Conservation (phyloP, 2,113 vertebrate genomes). For the Heptranchias perlo region DNA sequence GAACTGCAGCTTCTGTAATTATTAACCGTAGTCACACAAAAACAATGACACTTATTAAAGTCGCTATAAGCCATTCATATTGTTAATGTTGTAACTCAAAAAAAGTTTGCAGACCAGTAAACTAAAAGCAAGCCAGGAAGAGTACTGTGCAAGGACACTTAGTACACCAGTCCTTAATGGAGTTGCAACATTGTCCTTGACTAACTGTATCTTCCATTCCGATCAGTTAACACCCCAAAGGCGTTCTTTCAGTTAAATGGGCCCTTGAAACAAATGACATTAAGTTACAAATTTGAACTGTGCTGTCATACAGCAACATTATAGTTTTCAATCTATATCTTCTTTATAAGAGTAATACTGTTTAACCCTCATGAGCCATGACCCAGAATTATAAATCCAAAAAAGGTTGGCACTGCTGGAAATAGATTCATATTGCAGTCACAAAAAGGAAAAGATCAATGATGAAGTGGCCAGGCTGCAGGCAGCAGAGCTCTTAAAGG, state of each 20-base stretch:
- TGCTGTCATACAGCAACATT: constrained; percentile 4
- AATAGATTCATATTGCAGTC: constrained; percentile 3
- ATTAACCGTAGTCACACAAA: background rate
- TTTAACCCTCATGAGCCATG: background rate
- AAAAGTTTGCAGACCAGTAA: background rate
- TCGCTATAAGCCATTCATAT: background rate
- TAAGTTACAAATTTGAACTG: background rate
- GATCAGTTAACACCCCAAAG: background rate
- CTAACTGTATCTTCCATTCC: background rate
- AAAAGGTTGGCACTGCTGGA: background rate
- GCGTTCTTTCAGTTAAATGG: background rate
- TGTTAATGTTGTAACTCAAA: background rate
- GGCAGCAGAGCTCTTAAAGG: constrained; percentile 51
- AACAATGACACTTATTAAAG: background rate
- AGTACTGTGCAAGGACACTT: background rate
- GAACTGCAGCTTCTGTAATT: background rate
- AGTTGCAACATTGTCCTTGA: background rate
- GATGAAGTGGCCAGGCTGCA: background rate
- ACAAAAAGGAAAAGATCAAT: background rate
- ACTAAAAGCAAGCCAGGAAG: constrained; percentile 3
- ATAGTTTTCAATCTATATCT: constrained; percentile 16
- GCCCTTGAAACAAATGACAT: background rate
- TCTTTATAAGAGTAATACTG: constrained; percentile 32
- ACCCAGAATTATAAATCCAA: constrained; percentile 8
- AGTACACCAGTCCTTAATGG: background rate